Conservation (phyloP, 2,888 invertebrate genomes). For the Dendrolimus pini region DNA sequence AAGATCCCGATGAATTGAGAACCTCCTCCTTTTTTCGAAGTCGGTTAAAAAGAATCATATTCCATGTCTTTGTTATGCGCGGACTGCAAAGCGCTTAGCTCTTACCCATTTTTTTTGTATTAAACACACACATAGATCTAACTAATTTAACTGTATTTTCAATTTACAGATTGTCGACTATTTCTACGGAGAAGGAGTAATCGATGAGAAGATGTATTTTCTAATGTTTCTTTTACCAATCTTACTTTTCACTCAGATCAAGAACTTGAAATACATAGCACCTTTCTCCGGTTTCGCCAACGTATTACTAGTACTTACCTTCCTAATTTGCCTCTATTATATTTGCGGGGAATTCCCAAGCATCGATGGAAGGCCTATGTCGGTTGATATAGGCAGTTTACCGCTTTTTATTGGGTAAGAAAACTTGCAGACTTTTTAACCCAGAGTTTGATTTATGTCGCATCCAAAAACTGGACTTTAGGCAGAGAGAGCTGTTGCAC, state of each 20-base stretch:
- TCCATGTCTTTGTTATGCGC: too few relatives aligned
- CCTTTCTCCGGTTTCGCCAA: slow-evolving; percentile 95
- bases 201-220: slow-evolving; percentile 48
- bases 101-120: too few relatives aligned
- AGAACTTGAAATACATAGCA: slow-evolving; percentile 88
- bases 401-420: slow-evolving; percentile 89
- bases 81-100: too few relatives aligned
- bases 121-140: too few relatives aligned
- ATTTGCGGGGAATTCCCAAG: slow-evolving; percentile 77
- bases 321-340: slow-evolving; percentile 89
- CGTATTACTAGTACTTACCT: slow-evolving; percentile 84
- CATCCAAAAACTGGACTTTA: too few relatives aligned
- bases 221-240: slow-evolving; percentile 58
- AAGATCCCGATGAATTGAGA: too few relatives aligned
- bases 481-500: too few relatives aligned
- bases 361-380: slow-evolving; percentile 67
- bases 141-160: neutral
- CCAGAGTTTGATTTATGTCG: too few relatives aligned
- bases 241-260: slow-evolving; percentile 72
- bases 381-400: slow-evolving; percentile 75
- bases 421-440: neutral
- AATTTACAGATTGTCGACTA: slow-evolving; percentile 54
- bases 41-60: too few relatives aligned
- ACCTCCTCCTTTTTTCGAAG: too few relatives aligned
- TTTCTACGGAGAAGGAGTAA: slow-evolving; percentile 25